Conservation (phyloP, 2,113 vertebrate genomes). For the Sturnira hondurensis region DNA sequence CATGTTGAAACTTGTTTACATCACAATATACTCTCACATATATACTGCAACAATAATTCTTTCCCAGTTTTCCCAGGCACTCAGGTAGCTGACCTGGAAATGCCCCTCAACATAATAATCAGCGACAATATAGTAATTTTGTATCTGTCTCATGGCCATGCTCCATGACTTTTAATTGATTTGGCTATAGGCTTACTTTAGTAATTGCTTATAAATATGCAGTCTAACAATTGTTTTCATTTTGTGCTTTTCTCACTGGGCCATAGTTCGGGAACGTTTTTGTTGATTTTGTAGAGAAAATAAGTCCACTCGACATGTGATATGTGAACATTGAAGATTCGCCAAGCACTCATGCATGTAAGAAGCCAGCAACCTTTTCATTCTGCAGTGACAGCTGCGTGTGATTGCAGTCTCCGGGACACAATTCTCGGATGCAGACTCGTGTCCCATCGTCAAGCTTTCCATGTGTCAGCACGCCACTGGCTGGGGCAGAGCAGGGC, state of each 20-base stretch:
- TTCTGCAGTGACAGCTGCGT: neutral
- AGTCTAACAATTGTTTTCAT: neutral
- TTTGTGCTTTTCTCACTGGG: neutral
- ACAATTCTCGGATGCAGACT: neutral
- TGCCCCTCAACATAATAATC: neutral
- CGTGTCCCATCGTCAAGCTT: slow-evolving; percentile 23
- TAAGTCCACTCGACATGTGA: slow-evolving; percentile 22
- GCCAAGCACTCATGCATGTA: neutral
- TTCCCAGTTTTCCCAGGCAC: neutral
- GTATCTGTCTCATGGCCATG: neutral
- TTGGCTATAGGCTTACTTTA: neutral
- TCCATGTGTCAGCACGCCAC: neutral
- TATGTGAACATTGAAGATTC: slow-evolving; percentile 64
- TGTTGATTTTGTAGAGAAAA: slow-evolving; percentile 31
- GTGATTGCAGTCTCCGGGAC: neutral
- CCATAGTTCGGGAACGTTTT: neutral
- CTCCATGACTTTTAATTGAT: neutral
- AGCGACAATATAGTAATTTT: neutral
- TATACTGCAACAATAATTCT: neutral
- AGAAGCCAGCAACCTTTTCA: slow-evolving; percentile 61
- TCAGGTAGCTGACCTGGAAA: neutral
- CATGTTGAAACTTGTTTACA: slow-evolving; percentile 31
- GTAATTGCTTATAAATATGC: neutral
- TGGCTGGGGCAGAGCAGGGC: slow-evolving; percentile 21
- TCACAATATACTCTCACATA: neutral